A percentile compares a stretch with the other conserved stretches of the same genome.
Conservation (phyloP, 2,888 invertebrate genomes). For the Selenia dentaria region DNA sequence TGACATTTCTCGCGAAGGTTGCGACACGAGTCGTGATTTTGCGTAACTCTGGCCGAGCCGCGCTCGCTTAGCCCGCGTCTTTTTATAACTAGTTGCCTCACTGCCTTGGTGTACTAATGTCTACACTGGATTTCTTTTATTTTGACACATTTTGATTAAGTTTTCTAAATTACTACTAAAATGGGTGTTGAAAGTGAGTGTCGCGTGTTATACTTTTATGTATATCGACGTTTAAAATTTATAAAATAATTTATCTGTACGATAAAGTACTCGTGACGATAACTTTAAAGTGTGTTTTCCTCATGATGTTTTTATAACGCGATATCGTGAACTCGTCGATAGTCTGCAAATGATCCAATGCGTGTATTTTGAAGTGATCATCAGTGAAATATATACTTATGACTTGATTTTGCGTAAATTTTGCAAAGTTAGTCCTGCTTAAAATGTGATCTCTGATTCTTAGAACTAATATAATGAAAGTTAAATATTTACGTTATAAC, state of each 20-base stretch:
- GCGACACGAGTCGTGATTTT: slow-evolving; percentile 74
- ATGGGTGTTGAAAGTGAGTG: slow-evolving; percentile 56
- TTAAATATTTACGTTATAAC: too few species aligned
- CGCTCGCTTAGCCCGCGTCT: slow-evolving; percentile 55
- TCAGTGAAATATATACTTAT: slow-evolving; percentile 11
- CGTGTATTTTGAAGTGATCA: slow-evolving; percentile 14
- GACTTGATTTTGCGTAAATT: slow-evolving; percentile 11
- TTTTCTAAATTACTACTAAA: slow-evolving; percentile 22
- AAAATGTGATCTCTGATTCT: not conserved
- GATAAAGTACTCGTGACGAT: not conserved
- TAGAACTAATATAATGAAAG: too few species aligned
- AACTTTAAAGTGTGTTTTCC: not conserved
- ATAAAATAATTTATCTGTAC: not conserved
- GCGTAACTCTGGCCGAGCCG: slow-evolving; percentile 70
- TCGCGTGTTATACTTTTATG: slow-evolving; percentile 1
- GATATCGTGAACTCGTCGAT: slow-evolving; percentile 8
- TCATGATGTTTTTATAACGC: slow-evolving; percentile 9
- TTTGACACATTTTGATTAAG: slow-evolving; percentile 19
- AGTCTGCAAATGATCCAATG: slow-evolving; percentile 19
- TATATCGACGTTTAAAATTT: not conserved
- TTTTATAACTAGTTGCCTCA: slow-evolving; percentile 67
- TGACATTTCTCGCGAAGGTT: slow-evolving; percentile 81
- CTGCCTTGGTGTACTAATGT: slow-evolving; percentile 57
- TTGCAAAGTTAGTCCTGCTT: not conserved
- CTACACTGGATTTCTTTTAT: slow-evolving; percentile 26